Base-by-base conservation (phyloP, 2,113 vertebrate genomes). In the Pithys albifrons region DNA sequence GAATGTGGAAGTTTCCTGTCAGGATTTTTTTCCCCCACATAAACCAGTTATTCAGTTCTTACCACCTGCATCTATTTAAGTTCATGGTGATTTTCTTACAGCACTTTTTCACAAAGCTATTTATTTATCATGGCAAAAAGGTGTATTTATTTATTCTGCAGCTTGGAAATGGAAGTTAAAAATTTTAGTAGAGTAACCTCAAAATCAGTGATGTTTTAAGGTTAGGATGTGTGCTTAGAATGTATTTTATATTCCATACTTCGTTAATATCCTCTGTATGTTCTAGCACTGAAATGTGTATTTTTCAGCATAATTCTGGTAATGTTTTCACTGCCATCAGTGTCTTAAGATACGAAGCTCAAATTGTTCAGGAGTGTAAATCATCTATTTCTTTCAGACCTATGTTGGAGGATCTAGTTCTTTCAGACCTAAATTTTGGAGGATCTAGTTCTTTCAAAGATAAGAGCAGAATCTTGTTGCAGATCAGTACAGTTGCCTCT, bases 1-100 rank as follows among this genome's bases (percentile, higher is more conserved):
- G 88, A 84, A 61, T 74, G 66, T 74, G 78, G 65, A 94, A 92
- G 73, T 93, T 85, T 31, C 18, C 75, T 91, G 45, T 86, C 82
- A 67, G 72, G 64, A 59, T 83, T 70, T 91, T 88, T 48, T 93
- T 91, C 70, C 10, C 7, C 16, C 6, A 1, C 76, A 29, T n/a
- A 77, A 77, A 71, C 79, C 46, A 77, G 23, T 71, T 80, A 58
- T 1, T 74, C 52, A 20, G 57, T 70, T 94, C 61, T 69, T 92
- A 92, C 91, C 45, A 46, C 49, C 28, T 89, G 37, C 54, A 46
- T 92, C 69, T 96, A 2, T 88, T 85, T 64, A 58, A 59, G 51
- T 71, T 96, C 17, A 19, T 12, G 29, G 48, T 46, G 88, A n/a
- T 88, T 86, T 97, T 93, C 62, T 76, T 81, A 39, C 0, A 4